Evolutionary conservation across 1,140 invertebrate genomes (phyloP).

Genomic region (Pinna nobilis): DNA sequence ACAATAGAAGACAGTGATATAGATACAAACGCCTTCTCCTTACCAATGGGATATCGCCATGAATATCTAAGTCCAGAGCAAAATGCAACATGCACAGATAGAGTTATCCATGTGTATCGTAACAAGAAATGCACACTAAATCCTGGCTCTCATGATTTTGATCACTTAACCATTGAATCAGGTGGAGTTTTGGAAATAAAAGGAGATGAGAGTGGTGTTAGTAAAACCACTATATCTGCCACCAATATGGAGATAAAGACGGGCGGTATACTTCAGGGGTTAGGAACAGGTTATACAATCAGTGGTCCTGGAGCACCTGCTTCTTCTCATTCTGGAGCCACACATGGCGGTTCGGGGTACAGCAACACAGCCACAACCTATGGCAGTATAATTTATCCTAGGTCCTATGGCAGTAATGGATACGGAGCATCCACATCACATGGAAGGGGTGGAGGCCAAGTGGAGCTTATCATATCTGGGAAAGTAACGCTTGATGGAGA

Average conservation of each 20-base stretch:
- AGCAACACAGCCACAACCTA: slow-evolving; percentile 44
- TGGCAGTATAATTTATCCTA: slow-evolving; percentile 55
- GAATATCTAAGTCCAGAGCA: slow-evolving; percentile 10
- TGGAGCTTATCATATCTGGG: slow-evolving; percentile 42
- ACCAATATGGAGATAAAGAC: slow-evolving; percentile 52
- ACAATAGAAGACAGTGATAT: neutral
- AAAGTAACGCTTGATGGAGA: slow-evolving; percentile 50
- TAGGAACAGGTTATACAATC: slow-evolving; percentile 48
- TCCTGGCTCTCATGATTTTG: slow-evolving; percentile 48
- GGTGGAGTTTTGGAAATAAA: slow-evolving; percentile 50
- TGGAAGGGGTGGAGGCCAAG: slow-evolving; percentile 61
- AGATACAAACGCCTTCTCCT: neutral
- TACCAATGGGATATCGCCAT: slow-evolving; percentile 13
- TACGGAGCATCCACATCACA: slow-evolving; percentile 34
- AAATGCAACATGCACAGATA: slow-evolving; percentile 26
- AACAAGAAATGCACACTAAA: slow-evolving; percentile 47
- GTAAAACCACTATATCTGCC: slow-evolving; percentile 55
- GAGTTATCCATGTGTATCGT: neutral
- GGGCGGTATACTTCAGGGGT: slow-evolving; percentile 49
- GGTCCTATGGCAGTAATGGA: slow-evolving; percentile 60
- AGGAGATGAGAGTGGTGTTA: slow-evolving; percentile 47
- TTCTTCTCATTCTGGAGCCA: slow-evolving; percentile 39
- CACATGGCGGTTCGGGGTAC: slow-evolving; percentile 54
- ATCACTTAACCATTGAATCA: slow-evolving; percentile 47
- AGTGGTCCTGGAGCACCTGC: slow-evolving; percentile 47